A percentile compares a stretch with the other conserved stretches of the same genome.
Conservation (phyloP, 2,113 vertebrate genomes). For the Sander lucioperca region DNA sequence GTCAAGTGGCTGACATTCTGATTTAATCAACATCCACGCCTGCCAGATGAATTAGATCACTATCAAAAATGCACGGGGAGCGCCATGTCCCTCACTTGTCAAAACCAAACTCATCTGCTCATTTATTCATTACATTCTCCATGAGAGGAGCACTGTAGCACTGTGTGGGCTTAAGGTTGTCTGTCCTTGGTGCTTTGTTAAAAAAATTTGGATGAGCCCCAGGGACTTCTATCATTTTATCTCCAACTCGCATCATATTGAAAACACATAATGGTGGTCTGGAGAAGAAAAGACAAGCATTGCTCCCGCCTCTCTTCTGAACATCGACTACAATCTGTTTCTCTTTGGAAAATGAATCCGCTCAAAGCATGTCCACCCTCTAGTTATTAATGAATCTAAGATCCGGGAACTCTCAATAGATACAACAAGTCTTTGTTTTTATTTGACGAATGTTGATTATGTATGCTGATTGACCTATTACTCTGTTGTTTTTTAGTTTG, state of each 20-base stretch:
- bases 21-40: slow-evolving; percentile 88
- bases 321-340: slow-evolving; percentile 35
- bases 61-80: slow-evolving; percentile 87
- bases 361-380: slow-evolving; percentile 46
- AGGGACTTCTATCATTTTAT: slow-evolving; percentile 57
- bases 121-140: slow-evolving; percentile 83
- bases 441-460: slow-evolving; percentile 18
- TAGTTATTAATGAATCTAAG: slow-evolving; percentile 47
- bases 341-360: slow-evolving; percentile 17
- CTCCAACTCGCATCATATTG: slow-evolving; percentile 59
- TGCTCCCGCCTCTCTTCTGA: slow-evolving; percentile 50
- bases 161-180: slow-evolving; percentile 62
- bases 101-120: slow-evolving; percentile 83
- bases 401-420: slow-evolving; percentile 7
- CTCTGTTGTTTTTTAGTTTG: slow-evolving; percentile 30
- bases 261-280: slow-evolving; percentile 71
- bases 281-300: slow-evolving; percentile 65
- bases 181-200: slow-evolving; percentile 71
- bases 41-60: slow-evolving; percentile 88
- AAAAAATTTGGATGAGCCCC: slow-evolving; percentile 73
- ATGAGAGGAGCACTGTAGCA: slow-evolving; percentile 62
- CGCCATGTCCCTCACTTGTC: slow-evolving; percentile 85
- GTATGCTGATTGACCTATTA: slow-evolving; percentile 25
- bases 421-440: slow-evolving; percentile 45
- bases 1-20: slow-evolving; percentile 87